Percentiles rank a stretch among this genome's conserved stretches.
phyloP scores from a whole-genome alignment of 2,113 vertebrate genomes.

The Nicator chloris region DNA sequence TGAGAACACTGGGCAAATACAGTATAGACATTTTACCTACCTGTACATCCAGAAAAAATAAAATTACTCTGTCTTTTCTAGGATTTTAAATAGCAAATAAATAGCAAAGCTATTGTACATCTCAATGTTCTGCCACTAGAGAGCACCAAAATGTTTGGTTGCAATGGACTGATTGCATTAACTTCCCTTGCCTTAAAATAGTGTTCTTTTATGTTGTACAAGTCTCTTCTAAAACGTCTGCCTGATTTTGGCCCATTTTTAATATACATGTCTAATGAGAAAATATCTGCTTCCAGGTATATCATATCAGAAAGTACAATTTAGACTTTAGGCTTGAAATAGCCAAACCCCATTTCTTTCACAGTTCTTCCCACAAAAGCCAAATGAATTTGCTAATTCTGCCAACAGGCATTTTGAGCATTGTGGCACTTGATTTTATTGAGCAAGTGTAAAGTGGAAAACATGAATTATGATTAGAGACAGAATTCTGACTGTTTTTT shows the following conservation, averaged over 20 bases:
- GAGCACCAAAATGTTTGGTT: slow-evolving; percentile 74
- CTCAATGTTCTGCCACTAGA: slow-evolving; percentile 70
- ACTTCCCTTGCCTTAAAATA: background rate
- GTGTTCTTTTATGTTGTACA: background rate
- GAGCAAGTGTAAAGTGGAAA: background rate
- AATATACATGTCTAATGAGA: background rate
- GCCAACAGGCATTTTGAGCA: background rate
- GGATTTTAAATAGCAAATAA: background rate
- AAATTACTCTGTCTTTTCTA: background rate
- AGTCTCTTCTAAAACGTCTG: background rate
- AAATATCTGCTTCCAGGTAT: background rate
- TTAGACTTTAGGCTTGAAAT: background rate
- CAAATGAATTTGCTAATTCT: background rate
- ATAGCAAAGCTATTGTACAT: background rate
- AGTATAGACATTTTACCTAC: background rate
- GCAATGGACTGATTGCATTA: background rate
- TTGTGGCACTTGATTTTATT: background rate
- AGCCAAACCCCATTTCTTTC: background rate
- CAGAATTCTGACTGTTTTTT: background rate
- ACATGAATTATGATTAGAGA: background rate
- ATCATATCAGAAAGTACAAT: background rate
- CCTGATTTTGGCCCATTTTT: background rate
- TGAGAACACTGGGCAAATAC: background rate
- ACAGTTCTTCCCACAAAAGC: background rate
- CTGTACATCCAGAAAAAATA: background rate